Percentiles rank a stretch among this genome's conserved stretches.
phyloP scores from a whole-genome alignment of 2,113 vertebrate genomes.

The Campylorhamphus procurvoides region DNA sequence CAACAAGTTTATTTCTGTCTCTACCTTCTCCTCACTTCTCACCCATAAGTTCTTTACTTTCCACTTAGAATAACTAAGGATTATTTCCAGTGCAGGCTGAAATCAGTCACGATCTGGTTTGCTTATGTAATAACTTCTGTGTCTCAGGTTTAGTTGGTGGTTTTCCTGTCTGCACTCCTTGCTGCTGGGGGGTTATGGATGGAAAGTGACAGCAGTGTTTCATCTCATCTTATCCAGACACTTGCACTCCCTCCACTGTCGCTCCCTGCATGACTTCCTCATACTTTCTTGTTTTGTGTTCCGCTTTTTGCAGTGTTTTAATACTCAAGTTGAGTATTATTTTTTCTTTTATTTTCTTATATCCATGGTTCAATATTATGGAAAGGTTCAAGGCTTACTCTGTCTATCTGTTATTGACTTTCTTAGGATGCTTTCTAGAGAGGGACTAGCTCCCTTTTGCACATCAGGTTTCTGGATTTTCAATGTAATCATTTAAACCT shows the following conservation, averaged over 20 bases:
- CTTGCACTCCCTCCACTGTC: neutral
- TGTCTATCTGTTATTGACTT: neutral
- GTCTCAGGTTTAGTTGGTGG: constrained; percentile 14
- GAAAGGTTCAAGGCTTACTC: neutral
- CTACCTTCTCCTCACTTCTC: constrained; percentile 16
- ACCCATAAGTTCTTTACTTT: constrained; percentile 5
- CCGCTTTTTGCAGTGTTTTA: neutral
- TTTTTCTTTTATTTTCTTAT: neutral
- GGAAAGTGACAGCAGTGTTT: neutral
- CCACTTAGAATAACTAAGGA: constrained; percentile 37
- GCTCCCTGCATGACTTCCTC: neutral
- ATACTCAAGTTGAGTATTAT: neutral
- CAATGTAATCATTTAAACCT: neutral
- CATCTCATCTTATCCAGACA: neutral
- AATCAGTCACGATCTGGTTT: neutral
- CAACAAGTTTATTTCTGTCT: constrained; percentile 50
- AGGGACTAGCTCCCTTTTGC: neutral
- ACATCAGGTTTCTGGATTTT: neutral
- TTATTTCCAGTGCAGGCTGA: constrained; percentile 19
- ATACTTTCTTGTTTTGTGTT: neutral
- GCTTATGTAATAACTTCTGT: neutral
- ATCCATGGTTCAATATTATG: neutral
- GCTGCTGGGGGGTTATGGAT: neutral
- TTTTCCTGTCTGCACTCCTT: neutral
- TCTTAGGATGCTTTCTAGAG: neutral